Base-by-base conservation (phyloP, 2,113 vertebrate species). In the Porphyrio hochstetteri region DNA sequence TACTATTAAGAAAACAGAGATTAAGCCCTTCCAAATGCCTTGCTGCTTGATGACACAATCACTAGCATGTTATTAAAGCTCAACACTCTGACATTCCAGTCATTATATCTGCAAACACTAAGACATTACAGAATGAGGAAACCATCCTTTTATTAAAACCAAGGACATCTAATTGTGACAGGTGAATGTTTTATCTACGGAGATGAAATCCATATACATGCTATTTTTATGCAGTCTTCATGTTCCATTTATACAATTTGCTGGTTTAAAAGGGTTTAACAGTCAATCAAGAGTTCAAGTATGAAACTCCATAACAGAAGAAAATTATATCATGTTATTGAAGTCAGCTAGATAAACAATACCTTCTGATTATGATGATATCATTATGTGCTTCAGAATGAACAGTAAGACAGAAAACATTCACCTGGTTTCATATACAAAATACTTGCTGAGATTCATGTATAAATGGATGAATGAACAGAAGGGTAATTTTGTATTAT, bases 391-490 rank as follows among this genome's bases (percentile, higher is more conserved):
- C 88, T 85, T 96, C 81, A 44, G 27, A 3, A 71, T 69, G 92
- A 96, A 75, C 9, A 71, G 74, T 18, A 44, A 92, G 65, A 75
- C 77, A 84, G 82, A 82, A 94, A 92, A 61, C 23, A 85, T 69
- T 95, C 91, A 85, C 93, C 88, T 94, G 70, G 86, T 80, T 95
- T 94, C 81, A 80, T 77, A 94, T 77, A 85, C 88, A 81, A 33
- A 80, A 88, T 74, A 70, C 35, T 87, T 55, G 28, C 93, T 67
- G 86, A 89, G 88, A 80, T 67, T 97, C 81, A 74, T 96, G 91
- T 89, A 91, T 87, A 87, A 96, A 93, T 94, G 92, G 81, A 94
- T 95, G 91, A 92, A 84, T 42, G 65, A 96, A 89, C 88, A 94
- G 83, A 96, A 94, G 50, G 86, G 61, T 84, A 93, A 93, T 85